Conservation (phyloP, 1,140 invertebrate genomes). For the Drosophila pachea region DNA sequence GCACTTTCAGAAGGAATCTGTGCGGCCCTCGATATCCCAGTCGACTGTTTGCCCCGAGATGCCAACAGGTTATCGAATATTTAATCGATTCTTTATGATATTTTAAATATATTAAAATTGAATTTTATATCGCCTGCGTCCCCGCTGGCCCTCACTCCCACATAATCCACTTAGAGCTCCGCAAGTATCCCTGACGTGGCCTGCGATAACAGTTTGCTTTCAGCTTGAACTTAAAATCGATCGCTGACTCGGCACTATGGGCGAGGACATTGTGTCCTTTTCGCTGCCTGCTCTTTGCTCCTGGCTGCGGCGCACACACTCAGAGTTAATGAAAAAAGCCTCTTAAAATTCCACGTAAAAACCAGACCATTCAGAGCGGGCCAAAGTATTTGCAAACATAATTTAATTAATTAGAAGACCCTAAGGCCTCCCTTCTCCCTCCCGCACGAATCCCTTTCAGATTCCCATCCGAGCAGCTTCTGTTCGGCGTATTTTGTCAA, state of each 20-base stretch:
- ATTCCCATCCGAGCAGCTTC: neutral
- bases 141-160: neutral
- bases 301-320: slow-evolving; percentile 1
- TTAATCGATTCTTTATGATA: no score
- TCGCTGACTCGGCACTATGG: neutral
- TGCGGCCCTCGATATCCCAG: neutral
- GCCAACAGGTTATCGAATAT: neutral
- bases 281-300: neutral
- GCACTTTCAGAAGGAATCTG: slow-evolving; percentile 46
- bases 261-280: slow-evolving; percentile 6
- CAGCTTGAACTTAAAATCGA: slow-evolving; percentile 17
- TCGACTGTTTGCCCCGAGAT: no score
- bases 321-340: slow-evolving; percentile 38
- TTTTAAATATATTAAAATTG: no score
- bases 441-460: neutral
- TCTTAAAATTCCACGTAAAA: slow-evolving; percentile 37
- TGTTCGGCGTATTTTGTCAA: slow-evolving; percentile 32
- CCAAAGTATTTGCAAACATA: slow-evolving; percentile 42
- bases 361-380: slow-evolving; percentile 6
- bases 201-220: no score
- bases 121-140: neutral
- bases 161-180: neutral
- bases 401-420: slow-evolving; percentile 53
- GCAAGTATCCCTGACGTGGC: neutral
- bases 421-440: neutral